phyloP scores from a whole-genome alignment of 2,113 vertebrate species.

The Xerus inauris region DNA sequence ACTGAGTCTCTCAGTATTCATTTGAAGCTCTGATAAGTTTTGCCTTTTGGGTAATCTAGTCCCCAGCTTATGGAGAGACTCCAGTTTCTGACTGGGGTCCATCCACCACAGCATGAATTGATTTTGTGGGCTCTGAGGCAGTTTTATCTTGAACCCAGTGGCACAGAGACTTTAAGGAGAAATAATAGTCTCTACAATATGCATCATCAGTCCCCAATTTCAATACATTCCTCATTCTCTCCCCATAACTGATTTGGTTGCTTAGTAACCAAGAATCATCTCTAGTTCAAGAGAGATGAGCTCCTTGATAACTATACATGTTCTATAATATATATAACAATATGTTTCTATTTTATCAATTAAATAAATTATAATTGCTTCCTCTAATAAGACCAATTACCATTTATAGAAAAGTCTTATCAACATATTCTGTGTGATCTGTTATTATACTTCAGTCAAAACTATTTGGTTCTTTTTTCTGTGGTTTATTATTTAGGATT shows the following conservation, averaged over 20 bases:
- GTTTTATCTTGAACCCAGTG: background rate
- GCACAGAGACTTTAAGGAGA: no score
- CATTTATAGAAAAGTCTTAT: background rate
- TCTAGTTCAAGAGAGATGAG: no score
- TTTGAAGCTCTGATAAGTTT: background rate
- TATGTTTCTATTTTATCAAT: no score
- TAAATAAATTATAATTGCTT: no score
- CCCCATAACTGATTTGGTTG: no score
- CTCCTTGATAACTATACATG: no score
- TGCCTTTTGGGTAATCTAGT: background rate
- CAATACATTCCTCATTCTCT: no score
- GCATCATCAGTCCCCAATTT: no score
- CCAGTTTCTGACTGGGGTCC: background rate
- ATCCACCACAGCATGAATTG: background rate
- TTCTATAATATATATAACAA: no score
- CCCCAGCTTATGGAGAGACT: background rate
- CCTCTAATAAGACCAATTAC: no score
- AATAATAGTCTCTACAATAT: no score
- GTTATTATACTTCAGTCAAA: background rate
- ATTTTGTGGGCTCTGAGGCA: background rate
- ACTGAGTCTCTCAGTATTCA: background rate
- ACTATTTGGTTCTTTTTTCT: background rate
- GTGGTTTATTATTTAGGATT: background rate
- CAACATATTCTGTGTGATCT: slow-evolving; percentile 22
- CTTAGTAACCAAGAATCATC: no score